Evolutionary conservation across 2,113 vertebrate species (phyloP).

Genomic region (Pseudorhombus dupliciocellatus): DNA sequence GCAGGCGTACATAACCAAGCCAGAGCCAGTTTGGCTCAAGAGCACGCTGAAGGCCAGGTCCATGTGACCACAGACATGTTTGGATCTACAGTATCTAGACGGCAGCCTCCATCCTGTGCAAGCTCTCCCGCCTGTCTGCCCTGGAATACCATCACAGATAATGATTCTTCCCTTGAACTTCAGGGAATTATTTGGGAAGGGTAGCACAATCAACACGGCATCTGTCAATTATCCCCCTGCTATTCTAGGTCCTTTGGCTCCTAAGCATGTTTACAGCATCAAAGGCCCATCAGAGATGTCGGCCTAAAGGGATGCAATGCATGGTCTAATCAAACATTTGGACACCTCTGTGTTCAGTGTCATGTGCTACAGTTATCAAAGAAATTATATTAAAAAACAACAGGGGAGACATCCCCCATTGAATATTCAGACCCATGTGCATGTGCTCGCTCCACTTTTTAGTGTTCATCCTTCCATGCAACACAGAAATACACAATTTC

Average conservation of each 20-base stretch:
- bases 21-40: constrained; percentile 18
- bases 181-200: constrained; percentile 69
- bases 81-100: constrained; percentile 44
- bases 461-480: constrained; percentile 1
- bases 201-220: constrained; percentile 66
- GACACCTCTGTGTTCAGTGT: constrained; percentile 58
- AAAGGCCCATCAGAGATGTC: constrained; percentile 51
- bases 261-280: constrained; percentile 55
- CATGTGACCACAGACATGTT: constrained; percentile 60
- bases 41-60: constrained; percentile 56
- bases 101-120: constrained; percentile 44
- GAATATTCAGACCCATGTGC: constrained; percentile 29
- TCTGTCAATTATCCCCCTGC: constrained; percentile 69
- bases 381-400: constrained; percentile 50
- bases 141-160: constrained; percentile 65
- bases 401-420: constrained; percentile 44
- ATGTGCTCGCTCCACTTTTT: constrained; percentile 5
- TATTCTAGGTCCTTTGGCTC: constrained; percentile 70
- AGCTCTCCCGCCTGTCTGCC: constrained; percentile 52
- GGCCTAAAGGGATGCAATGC: constrained; percentile 59
- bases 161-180: constrained; percentile 65
- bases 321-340: constrained; percentile 69
- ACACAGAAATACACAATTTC: not conserved
- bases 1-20: not conserved
- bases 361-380: constrained; percentile 66